These are phyloP conservation scores for Maniola hyperantus DNA, from an alignment of 2,888 invertebrate genomes.

Conservation along the genomic window DNA sequence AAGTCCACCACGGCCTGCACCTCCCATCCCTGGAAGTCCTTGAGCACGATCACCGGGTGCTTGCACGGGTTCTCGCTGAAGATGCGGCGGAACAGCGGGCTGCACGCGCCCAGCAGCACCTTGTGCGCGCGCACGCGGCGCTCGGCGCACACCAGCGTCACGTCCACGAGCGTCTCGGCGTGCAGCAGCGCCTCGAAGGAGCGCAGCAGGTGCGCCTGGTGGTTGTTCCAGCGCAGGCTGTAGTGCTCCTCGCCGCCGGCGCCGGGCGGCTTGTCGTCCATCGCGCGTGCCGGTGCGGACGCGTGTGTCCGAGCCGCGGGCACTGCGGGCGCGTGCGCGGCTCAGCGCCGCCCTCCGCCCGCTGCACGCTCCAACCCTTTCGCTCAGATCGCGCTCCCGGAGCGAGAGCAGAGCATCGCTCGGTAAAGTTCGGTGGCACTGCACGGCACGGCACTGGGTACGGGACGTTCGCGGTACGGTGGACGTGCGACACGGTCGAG, in stretches of 20 bases:
- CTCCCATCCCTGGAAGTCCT: conserved; percentile 94
- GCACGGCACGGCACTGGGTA: conserved; percentile 53
- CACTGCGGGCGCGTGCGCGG: conserved; percentile 68
- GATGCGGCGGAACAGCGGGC: conserved; percentile 94
- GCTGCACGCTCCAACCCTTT: conserved; percentile 74
- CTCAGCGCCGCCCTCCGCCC: conserved; percentile 66
- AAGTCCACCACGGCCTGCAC: conserved; percentile 95
- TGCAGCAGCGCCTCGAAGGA: conserved; percentile 95
- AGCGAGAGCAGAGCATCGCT: conserved; percentile 65
- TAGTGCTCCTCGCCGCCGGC: conserved; percentile 88
- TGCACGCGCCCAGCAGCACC: conserved; percentile 93
- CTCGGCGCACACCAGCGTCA: conserved; percentile 94
- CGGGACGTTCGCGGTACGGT: conserved; percentile 57
- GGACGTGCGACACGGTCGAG: conserved; percentile 63
- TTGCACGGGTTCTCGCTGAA: conserved; percentile 96
- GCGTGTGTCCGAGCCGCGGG: conserved; percentile 60
- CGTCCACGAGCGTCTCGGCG: conserved; percentile 93
- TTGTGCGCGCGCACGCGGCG: conserved; percentile 94
- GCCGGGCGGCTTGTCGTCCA: conserved; percentile 74
- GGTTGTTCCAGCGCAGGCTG: conserved; percentile 97
- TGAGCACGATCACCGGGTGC: conserved; percentile 95
- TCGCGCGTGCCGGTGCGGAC: conserved; percentile 66
- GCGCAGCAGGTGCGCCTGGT: conserved; percentile 92
- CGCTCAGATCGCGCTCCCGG: conserved; percentile 69
- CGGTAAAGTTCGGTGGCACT: conserved; percentile 57